Base-by-base conservation (phyloP, 2,797 vertebrate species). In the Pelobates cultripes region DNA sequence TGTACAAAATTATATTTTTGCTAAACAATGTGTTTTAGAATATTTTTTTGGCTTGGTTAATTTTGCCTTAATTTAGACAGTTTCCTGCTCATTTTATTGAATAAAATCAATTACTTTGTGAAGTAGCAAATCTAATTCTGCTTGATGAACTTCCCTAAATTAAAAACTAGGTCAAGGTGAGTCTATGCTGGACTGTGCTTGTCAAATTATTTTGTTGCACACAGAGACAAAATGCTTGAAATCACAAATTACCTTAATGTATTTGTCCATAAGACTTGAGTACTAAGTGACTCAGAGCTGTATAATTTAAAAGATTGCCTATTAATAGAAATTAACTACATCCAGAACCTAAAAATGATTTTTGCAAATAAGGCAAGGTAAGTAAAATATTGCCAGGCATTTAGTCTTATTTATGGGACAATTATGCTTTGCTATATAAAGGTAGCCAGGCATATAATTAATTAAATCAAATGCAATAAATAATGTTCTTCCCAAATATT, bases 161-260 rank as follows among this genome's bases (percentile, higher is more conserved):
- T 28, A 28, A 28, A 28, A 28, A 28, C 28, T 28, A 28, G 28
- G 28, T 28, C 28, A 28, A 28, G 28, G 28, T 28, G 28, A 28
- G 28, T 28, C 28, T 2, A 28, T 28, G 28, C 28, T 28, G 28
- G 28, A 28, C 28, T 28, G 28, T 28, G 28, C 28, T 28, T 28
- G 28, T 28, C 28, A 28, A 28, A 28, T 28, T 1, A 28, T 28
- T 28, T 28, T 28, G 28, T 28, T 28, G 28, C 28, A 51, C 47
- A 51, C 47, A 3, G 28, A 51, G 47, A 51, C 47, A 51, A 51
- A 10, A 51, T 51, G 55, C 9, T 57, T 12, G 55, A 57, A 77
- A 63, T 74, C 74, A 66, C 75, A 68, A n/a, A 73, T 44, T 63
- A 77, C 81, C 81, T 82, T 82, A 75, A 60, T 47, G 44, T 55